Evolutionary conservation across 2,888 invertebrate species (phyloP).

Genomic region (Athalia circularis): DNA sequence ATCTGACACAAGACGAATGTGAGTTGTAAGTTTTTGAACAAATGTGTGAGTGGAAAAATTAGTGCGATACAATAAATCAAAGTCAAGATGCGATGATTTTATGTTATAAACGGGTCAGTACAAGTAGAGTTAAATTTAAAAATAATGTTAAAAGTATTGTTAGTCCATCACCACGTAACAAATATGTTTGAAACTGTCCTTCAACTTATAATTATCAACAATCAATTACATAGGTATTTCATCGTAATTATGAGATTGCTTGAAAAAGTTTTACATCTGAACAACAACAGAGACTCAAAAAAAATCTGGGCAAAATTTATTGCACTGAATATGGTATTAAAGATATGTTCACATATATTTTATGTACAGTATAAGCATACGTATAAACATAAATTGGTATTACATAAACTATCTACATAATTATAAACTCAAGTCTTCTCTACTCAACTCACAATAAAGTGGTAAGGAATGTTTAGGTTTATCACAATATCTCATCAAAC

Average conservation of each 20-base stretch:
- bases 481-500: constrained; percentile 36
- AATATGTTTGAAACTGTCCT: background rate
- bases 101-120: constrained; percentile 1
- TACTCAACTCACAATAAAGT: constrained; percentile 22
- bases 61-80: background rate
- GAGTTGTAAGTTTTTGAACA: constrained; percentile 12
- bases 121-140: background rate
- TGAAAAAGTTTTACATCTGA: background rate
- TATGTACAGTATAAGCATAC: background rate
- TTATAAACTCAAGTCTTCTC: constrained; percentile 28
- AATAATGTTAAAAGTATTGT: constrained; percentile 15
- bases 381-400: constrained; percentile 27
- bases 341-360: background rate
- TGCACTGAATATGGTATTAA: constrained; percentile 22
- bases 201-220: background rate
- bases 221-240: background rate
- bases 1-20: background rate
- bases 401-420: constrained; percentile 27
- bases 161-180: background rate
- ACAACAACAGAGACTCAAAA: constrained; percentile 25
- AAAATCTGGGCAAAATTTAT: constrained; percentile 36
- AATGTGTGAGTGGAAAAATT: constrained; percentile 6
- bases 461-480: constrained; percentile 29
- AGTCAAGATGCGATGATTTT: constrained; percentile 13
- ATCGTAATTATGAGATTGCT: background rate